Base-by-base conservation (phyloP, 2,113 vertebrate genomes). In the Petaurus breviceps region DNA sequence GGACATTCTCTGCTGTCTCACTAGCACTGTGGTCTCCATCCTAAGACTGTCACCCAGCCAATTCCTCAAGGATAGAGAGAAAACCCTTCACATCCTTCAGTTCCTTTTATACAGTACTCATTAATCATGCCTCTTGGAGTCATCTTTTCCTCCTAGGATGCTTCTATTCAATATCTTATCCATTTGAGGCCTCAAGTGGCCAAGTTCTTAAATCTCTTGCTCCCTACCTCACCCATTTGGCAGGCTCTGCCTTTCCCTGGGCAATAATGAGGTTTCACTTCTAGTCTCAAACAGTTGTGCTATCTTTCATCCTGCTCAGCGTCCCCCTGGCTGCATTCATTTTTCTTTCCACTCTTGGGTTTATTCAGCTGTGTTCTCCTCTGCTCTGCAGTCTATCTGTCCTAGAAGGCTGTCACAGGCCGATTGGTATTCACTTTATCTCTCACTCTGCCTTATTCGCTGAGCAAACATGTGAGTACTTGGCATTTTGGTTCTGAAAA, bases 341-440 rank as follows among this genome's bases (percentile, higher is more conserved):
- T 94, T 95, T 84, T 84, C 96, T 96, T 89, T 89, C 91, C 14
- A 3, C 4, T 52, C 49, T 94, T 0, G 0, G 54, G 92, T 93
- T 97, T 96, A 95, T 46, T 94, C 96, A 77, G 94, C 97, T 96
- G 54, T 96, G 95, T 90, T 96, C 57, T 90, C 84, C 93, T 94
- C 90, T 25, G 95, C 94, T 96, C 93, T 7, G 12, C n/a, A 89
- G 94, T 51, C 57, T 89, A 91, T 96, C 96, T 92, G 95, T 97
- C 96, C 92, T 91, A 46, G 93, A 93, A 96, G 93, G 92, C 91
- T 93, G 96, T 97, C 97, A 95, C 90, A 68, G 94, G 46, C 95
- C 96, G 28, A 49, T 31, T 94, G 94, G 90, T 96, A 95, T 95
- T 94, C 94, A 91, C 94, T 96, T 95, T 54, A 93, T 96, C 94